Conservation (phyloP, 2,888 invertebrate species). For the Hydraecia micacea region DNA sequence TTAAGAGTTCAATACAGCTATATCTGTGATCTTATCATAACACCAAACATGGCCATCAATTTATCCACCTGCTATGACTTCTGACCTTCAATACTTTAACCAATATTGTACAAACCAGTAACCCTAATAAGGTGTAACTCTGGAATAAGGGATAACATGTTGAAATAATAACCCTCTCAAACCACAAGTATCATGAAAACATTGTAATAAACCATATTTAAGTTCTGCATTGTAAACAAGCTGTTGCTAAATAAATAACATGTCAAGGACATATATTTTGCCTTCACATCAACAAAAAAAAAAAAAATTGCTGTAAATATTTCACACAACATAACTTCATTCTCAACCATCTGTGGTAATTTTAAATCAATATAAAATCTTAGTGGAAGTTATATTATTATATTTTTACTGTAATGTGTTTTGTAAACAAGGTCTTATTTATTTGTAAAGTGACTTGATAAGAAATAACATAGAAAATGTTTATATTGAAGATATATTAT, state of each 20-base stretch:
- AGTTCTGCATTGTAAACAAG: background rate
- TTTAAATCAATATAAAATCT: background rate
- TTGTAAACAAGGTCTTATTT: conserved; percentile 6
- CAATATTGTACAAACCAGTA: background rate
- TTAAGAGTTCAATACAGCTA: background rate
- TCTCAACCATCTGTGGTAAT: background rate
- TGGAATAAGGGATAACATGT: background rate
- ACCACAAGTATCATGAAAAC: background rate
- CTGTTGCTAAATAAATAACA: conserved; percentile 3
- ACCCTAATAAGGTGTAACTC: background rate
- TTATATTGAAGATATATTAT: background rate
- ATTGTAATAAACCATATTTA: background rate
- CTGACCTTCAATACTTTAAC: conserved; percentile 1
- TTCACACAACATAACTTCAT: background rate
- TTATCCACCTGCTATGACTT: conserved; percentile 20
- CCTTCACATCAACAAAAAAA: background rate
- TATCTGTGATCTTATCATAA: background rate
- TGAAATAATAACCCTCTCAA: background rate
- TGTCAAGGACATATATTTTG: conserved; percentile 3
- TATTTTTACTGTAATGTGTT: background rate
- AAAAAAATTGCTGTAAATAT: background rate
- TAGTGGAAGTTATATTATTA: background rate
- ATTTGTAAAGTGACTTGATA: background rate
- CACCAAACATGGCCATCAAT: background rate
- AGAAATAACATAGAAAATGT: background rate